phyloP scores from a whole-genome alignment of 1,140 invertebrate genomes.

The Marisa cornuarietis region DNA sequence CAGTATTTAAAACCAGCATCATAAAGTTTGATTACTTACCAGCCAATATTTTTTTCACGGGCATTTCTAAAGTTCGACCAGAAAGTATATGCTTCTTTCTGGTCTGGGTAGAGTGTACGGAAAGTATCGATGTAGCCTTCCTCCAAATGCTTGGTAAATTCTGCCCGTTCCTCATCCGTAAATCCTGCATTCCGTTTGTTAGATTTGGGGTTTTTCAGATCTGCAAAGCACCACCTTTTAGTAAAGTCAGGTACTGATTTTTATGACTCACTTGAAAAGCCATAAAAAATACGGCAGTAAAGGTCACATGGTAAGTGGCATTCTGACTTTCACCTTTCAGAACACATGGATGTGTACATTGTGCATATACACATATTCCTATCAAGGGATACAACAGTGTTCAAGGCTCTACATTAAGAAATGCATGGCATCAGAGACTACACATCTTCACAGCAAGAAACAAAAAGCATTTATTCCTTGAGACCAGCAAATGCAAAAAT shows the following conservation, averaged over 20 bases:
- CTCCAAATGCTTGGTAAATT: slow-evolving; percentile 83
- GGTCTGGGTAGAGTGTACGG: slow-evolving; percentile 87
- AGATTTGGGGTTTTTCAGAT: slow-evolving; percentile 92
- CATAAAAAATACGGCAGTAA: too few relatives aligned
- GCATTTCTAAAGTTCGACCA: slow-evolving; percentile 92
- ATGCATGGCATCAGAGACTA: too few relatives aligned
- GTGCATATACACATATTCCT: too few relatives aligned
- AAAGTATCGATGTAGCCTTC: slow-evolving; percentile 86
- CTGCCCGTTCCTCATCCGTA: slow-evolving; percentile 91
- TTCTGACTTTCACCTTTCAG: too few relatives aligned
- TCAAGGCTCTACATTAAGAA: too few relatives aligned
- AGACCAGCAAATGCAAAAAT: too few relatives aligned
- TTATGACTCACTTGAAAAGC: background rate
- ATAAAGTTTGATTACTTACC: slow-evolving; percentile 70
- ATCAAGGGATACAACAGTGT: too few relatives aligned
- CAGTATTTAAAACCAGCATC: too few relatives aligned
- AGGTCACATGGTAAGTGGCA: too few relatives aligned
- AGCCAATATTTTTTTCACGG: slow-evolving; percentile 91
- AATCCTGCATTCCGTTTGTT: slow-evolving; percentile 94
- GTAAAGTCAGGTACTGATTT: background rate
- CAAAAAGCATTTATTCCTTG: too few relatives aligned
- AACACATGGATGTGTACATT: too few relatives aligned
- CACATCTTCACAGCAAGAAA: too few relatives aligned
- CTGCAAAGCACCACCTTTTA: slow-evolving; percentile 67
- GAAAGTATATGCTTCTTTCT: slow-evolving; percentile 87